Base-by-base conservation (phyloP, 2,113 vertebrate species). In the Oncorhynchus keta region DNA sequence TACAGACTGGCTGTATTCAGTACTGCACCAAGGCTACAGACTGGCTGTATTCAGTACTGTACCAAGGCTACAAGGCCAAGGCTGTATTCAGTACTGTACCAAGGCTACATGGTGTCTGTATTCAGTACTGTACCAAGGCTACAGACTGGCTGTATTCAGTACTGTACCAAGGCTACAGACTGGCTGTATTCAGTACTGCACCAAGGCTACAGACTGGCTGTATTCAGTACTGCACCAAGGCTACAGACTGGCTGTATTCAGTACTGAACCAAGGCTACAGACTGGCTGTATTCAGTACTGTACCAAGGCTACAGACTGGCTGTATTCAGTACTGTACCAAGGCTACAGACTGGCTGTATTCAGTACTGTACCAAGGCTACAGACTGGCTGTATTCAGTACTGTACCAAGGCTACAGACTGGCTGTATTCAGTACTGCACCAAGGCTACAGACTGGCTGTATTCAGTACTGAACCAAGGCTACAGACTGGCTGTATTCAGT, bases 41-140 rank as follows among this genome's bases (percentile, higher is more conserved):
- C 26, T 26, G 26, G 26, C 26, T 26, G 26, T 26, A 26, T 26
- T 26, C 26, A n/a, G n/a, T n/a, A n/a, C n/a, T n/a, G n/a, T n/a
- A n/a, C n/a, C n/a, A n/a, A n/a, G n/a, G n/a, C n/a, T n/a, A n/a
- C n/a, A n/a, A n/a, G n/a, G n/a, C n/a, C n/a, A n/a, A n/a, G 75
- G 76, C 80, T 78, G 80, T 81, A 74, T 83, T 76, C 83, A 86
- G 87, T 83, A 77, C 79, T 39, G 7, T 0, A 77, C 77, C 85
- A 22, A 81, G 86, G 81, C 81, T 72, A 62, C 75, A 55, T 39
- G 75, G 75, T n/a, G n/a, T n/a, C 80, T 76, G 80, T 81, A 76
- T 83, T 76, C 84, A 86, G 87, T 83, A 77, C n/a, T 39, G 7
- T n/a, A n/a, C 77, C 85, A 22, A 81, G 86, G 81, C 81, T 72